These are phyloP conservation scores for Disparrhopalites patrizii DNA, from an alignment of 2,888 invertebrate species.

Conservation along the genomic window DNA sequence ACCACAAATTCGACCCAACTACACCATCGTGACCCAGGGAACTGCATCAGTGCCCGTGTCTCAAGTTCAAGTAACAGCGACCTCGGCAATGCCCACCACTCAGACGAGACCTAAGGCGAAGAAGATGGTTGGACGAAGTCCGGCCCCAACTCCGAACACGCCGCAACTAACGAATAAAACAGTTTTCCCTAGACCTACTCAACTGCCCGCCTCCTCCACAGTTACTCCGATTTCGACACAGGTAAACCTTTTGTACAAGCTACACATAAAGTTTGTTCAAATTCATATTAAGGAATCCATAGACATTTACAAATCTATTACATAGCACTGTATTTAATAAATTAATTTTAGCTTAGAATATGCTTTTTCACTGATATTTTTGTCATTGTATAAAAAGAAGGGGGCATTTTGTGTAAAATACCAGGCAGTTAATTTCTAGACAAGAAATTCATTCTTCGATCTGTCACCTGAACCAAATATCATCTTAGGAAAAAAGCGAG, in stretches of 20 bases:
- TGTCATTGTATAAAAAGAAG: too few species aligned
- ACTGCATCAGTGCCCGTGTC: slow-evolving; percentile 18
- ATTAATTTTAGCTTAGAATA: too few species aligned
- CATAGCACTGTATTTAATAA: too few species aligned
- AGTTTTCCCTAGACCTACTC: slow-evolving; percentile 20
- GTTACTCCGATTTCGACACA: slow-evolving; percentile 22
- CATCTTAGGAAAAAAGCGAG: too few species aligned
- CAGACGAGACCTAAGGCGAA: slow-evolving; percentile 13
- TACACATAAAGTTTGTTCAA: not conserved
- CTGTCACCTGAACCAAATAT: too few species aligned
- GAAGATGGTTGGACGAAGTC: slow-evolving; percentile 6
- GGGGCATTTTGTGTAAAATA: not conserved
- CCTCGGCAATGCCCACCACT: not conserved
- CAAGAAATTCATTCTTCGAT: too few species aligned
- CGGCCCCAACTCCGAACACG: slow-evolving; percentile 6
- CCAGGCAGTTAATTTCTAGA: too few species aligned
- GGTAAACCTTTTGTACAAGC: slow-evolving; percentile 2
- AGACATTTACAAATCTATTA: too few species aligned
- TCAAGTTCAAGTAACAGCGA: not conserved
- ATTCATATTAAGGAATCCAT: too few species aligned
- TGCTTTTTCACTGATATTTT: too few species aligned
- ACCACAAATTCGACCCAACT: slow-evolving; percentile 24
- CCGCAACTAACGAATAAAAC: slow-evolving; percentile 13
- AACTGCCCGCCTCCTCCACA: slow-evolving; percentile 4
- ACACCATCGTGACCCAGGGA: slow-evolving; percentile 24